Conservation (phyloP, 1,140 invertebrate species). For the Plectrocnemia conspersa region DNA sequence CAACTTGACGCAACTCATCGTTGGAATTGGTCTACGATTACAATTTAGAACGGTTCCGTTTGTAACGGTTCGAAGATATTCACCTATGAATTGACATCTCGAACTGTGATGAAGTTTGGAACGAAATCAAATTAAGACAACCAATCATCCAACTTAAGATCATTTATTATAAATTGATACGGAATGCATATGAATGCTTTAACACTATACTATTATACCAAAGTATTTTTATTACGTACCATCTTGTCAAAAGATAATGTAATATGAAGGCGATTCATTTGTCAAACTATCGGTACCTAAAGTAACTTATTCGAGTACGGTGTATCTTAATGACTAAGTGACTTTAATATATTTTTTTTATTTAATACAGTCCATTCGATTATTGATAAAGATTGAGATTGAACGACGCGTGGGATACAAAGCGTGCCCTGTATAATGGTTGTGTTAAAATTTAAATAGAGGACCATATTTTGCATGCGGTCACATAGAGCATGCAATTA, state of each 20-base stretch:
- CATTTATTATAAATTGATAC: not conserved
- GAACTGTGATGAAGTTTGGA: too few relatives aligned
- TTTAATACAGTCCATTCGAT: constrained; percentile 2
- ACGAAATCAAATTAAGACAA: too few relatives aligned
- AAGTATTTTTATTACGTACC: too few relatives aligned
- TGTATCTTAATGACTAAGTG: constrained; percentile 33
- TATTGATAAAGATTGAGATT: not conserved
- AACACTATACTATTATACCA: not conserved
- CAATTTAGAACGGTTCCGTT: constrained; percentile 9
- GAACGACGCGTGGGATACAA: not conserved
- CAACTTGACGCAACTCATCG: constrained; percentile 31
- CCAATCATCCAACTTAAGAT: too few relatives aligned
- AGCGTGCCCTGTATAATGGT: constrained; percentile 25
- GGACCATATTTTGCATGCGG: constrained; percentile 30
- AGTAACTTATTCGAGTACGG: too few relatives aligned
- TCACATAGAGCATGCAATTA: constrained; percentile 12
- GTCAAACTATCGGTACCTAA: too few relatives aligned
- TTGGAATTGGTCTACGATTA: constrained; percentile 30
- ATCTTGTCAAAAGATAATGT: too few relatives aligned
- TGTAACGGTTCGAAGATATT: too few relatives aligned
- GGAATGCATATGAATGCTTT: not conserved
- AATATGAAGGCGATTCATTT: too few relatives aligned
- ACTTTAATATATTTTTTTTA: constrained; percentile 16
- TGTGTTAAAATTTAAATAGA: constrained; percentile 32
- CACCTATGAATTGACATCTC: too few relatives aligned